Evolutionary conservation across 2,888 invertebrate genomes (phyloP), one percentile per base, ranked within the genome.

Genomic region (Diogma glabrata): DNA sequence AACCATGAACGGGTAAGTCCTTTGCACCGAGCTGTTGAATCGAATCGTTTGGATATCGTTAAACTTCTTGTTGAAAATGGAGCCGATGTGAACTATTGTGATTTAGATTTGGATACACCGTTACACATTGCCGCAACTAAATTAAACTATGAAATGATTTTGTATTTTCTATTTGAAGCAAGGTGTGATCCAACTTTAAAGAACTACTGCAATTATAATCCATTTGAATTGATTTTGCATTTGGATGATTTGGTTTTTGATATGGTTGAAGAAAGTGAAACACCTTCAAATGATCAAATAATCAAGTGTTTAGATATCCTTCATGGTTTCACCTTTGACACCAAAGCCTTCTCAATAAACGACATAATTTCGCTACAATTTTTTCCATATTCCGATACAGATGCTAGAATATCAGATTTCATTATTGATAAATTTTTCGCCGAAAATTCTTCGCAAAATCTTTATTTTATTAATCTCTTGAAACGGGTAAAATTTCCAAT

Each of bases 91-190:
- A 51, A 56, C 47, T 36, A 50, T 14, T 30, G n/a, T 10, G 55
- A 56, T 45, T 51, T 52, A 33, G 55, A 56, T 50, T 36, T 36
- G 23, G 55, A 56, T 14, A 54, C 51, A 9, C 33, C 45, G 12
- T 22, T 56, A 4, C 49, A 53, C 24, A 38, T 51, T n/a, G 54
- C 55, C 7, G 51, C 52, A 9, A 28, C 46, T 2, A 24, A 50
- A 10, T 26, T 23, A 24, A 38, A 52, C 20, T 53, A 38, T n/a
- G 51, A 52, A 10, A 56, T 56, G 17, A 51, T 56, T 9, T 33
- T 51, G 17, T 54, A 50, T 52, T 26, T 56, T 6, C 23, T 56
- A 14, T 40, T 46, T 10, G 47, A 40, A 6, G 40, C 50, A 4
- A 47, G 38, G 9, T 47, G 47, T 10, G 53, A 56, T 49, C n/a